Percentiles rank a stretch among this genome's conserved stretches.
These are phyloP conservation scores for Crocuta crocuta DNA, from an alignment of 2,113 vertebrate species.

Conservation along the genomic window DNA sequence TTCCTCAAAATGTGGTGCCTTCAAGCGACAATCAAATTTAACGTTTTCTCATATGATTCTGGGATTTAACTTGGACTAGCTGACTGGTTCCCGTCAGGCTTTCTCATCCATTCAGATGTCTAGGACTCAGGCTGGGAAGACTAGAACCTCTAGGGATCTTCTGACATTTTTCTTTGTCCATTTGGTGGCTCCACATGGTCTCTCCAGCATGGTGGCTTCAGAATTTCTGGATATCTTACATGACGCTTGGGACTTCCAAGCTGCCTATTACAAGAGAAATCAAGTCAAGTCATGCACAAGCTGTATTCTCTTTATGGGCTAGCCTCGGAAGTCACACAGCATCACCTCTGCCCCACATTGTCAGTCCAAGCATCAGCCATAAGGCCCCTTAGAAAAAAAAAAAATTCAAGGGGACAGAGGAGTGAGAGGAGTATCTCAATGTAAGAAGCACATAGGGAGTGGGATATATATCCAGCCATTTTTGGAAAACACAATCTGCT, in stretches of 20 bases:
- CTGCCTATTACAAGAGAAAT: not conserved
- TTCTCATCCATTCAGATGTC: not conserved
- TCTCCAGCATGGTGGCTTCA: not conserved
- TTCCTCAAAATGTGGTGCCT: not conserved
- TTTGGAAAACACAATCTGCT: not conserved
- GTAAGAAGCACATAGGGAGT: not conserved
- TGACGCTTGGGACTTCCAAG: not conserved
- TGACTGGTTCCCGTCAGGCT: not conserved
- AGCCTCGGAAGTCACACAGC: not conserved
- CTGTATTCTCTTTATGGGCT: too few relatives aligned
- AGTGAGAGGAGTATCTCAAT: not conserved
- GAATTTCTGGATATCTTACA: not conserved
- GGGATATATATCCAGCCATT: not conserved
- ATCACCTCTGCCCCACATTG: not conserved
- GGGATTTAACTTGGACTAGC: not conserved
- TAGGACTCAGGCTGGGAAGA: not conserved
- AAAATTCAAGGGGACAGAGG: too few relatives aligned
- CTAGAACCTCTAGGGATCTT: not conserved
- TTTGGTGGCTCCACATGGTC: not conserved
- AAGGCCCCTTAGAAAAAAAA: too few relatives aligned
- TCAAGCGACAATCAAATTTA: not conserved
- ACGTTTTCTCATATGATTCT: not conserved
- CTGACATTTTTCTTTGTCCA: not conserved
- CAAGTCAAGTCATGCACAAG: not conserved
- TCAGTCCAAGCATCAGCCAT: not conserved